Percentiles rank a stretch among this genome's conserved stretches.
Conservation (phyloP, 1,140 invertebrate genomes). For the Neodiprion virginianus region DNA sequence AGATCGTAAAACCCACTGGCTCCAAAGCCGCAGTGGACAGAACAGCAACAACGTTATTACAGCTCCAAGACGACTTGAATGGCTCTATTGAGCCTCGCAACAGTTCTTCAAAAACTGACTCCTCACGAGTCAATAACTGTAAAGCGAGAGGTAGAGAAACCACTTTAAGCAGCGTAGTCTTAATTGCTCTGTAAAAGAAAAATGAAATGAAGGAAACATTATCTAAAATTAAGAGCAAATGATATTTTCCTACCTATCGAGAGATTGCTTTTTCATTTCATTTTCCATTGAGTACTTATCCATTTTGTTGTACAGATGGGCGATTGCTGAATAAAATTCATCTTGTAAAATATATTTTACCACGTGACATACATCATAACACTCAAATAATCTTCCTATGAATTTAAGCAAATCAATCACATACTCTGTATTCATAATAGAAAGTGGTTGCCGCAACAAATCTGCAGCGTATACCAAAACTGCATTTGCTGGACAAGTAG, state of each 20-base stretch:
- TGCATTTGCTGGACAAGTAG: conserved; percentile 43
- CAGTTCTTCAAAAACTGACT: conserved; percentile 51
- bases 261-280: conserved; percentile 51
- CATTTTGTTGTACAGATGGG: conserved; percentile 53
- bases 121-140: conserved; percentile 45
- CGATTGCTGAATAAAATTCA: conserved; percentile 49
- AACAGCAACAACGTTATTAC: conserved; percentile 47
- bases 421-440: conserved; percentile 52
- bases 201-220: neutral
- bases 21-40: conserved; percentile 49
- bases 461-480: conserved; percentile 44
- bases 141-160: conserved; percentile 48
- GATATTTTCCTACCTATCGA: conserved; percentile 46
- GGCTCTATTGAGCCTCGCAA: conserved; percentile 52
- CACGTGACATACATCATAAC: conserved; percentile 49
- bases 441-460: conserved; percentile 52
- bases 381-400: conserved; percentile 47
- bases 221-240: conserved; percentile 13
- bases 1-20: conserved; percentile 39
- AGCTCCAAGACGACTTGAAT: conserved; percentile 50
- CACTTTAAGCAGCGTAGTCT: conserved; percentile 49
- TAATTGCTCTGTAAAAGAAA: conserved; percentile 45
- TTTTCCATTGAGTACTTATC: conserved; percentile 55
- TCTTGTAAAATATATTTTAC: conserved; percentile 38
- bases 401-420: conserved; percentile 44